Evolutionary conservation across 2,888 invertebrate genomes (phyloP).

Genomic region (Callosobruchus maculatus): DNA sequence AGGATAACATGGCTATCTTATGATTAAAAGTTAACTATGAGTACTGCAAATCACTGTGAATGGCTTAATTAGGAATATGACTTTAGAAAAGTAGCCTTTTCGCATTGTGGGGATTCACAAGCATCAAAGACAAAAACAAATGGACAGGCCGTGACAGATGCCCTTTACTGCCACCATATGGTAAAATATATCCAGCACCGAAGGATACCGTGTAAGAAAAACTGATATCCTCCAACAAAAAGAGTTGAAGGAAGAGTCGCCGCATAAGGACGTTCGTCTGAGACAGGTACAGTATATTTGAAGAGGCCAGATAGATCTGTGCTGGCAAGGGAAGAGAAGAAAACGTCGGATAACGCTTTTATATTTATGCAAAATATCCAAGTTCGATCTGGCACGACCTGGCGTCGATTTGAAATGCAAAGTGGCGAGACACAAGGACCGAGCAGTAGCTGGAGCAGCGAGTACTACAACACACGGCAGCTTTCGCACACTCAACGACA

Average conservation of each 20-base stretch:
- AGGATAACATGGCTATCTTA: too few species aligned
- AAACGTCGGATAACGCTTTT: slow-evolving; percentile 39
- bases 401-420: slow-evolving; percentile 45
- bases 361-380: slow-evolving; percentile 46
- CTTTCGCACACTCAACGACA: neutral
- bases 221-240: neutral
- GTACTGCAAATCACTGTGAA: too few species aligned
- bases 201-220: neutral
- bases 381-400: slow-evolving; percentile 46
- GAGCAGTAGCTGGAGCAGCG: slow-evolving; percentile 16
- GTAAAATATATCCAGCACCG: neutral
- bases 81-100: too few species aligned
- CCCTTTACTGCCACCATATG: too few species aligned
- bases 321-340: slow-evolving; percentile 35
- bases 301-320: slow-evolving; percentile 32
- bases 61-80: too few species aligned
- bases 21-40: too few species aligned
- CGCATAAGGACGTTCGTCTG: slow-evolving; percentile 8
- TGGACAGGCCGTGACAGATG: too few species aligned
- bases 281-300: slow-evolving; percentile 15
- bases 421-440: slow-evolving; percentile 33
- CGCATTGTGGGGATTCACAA: too few species aligned
- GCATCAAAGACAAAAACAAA: too few species aligned
- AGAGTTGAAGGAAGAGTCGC: neutral
- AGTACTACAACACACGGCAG: slow-evolving; percentile 9